Evolutionary conservation across 2,888 invertebrate genomes (phyloP), one percentile per base, ranked within the genome.

Genomic region (Plusia festucae): DNA sequence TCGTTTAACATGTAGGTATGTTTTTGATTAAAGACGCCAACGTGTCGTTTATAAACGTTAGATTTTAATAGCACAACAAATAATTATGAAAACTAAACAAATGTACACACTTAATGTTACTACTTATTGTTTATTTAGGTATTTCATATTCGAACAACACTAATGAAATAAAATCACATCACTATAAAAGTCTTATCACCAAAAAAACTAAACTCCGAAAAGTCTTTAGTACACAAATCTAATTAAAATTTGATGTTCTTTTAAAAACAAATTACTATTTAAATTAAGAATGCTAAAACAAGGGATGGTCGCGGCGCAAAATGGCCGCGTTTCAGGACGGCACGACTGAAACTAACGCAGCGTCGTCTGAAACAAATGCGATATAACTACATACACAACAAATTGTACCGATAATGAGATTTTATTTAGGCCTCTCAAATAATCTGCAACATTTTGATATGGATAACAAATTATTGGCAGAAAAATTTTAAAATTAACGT

Each of bases 311-410:
- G 52, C 67, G 77, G 44, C 73, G 66, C 66, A 68, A 60, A 63
- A 76, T 76, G 82, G 77, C 77, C 79, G 76, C 63, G 70, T 82
- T 83, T 82, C 81, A 80, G 81, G 71, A 65, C 80, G 73, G 63
- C 73, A 55, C 77, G 77, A 55, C 68, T 72, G 76, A 74, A 76
- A 83, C 83, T 83, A 81, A 70, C 81, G 77, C 68, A 82, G 77
- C 83, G 76, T 73, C 83, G 55, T 54, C 65, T 74, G 71, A 66
- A 75, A 72, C 74, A 72, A 76, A 78, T 74, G 73, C 83, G 73
- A 61, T 75, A 66, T 73, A 76, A 66, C 68, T 73, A 72, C 65
- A 73, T 60, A 69, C 54, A 51, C 46, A 54, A 15, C 40, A 49
- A 58, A 68, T 78, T 75, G 69, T 64, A 58, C 62, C 76, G 65